Percentiles rank a stretch among this genome's conserved stretches.
phyloP scores from a whole-genome alignment of 2,888 invertebrate genomes.

The Oconnorella tubifera region DNA sequence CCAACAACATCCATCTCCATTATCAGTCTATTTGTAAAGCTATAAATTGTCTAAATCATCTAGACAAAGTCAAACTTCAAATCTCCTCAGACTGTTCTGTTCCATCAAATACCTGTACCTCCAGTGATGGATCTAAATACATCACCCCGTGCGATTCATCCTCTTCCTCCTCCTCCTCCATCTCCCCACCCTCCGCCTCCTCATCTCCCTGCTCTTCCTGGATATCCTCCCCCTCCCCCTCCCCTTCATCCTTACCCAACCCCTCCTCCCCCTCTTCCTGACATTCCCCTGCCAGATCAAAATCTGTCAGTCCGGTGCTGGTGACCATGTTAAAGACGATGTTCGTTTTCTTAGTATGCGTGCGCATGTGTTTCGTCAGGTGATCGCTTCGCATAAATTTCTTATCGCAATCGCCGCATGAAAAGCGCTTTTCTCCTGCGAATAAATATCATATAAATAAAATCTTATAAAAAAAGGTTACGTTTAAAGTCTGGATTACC shows the following conservation, averaged over 20 bases:
- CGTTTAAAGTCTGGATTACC: no score
- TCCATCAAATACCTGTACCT: neutral
- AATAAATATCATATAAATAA: neutral
- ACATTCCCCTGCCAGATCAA: neutral
- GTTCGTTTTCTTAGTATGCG: slow-evolving; percentile 61
- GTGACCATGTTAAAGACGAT: neutral
- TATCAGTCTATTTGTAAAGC: no score
- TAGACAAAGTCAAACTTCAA: no score
- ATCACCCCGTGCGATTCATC: slow-evolving; percentile 19
- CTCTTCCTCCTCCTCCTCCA: slow-evolving; percentile 11
- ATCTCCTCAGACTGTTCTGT: neutral
- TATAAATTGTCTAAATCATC: no score
- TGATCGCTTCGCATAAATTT: slow-evolving; percentile 90
- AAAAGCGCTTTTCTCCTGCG: slow-evolving; percentile 76
- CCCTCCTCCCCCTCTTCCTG: neutral
- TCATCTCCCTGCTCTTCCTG: neutral
- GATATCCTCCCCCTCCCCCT: neutral
- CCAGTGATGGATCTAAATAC: neutral
- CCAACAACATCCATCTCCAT: no score
- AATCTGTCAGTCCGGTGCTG: neutral
- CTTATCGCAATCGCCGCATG: slow-evolving; percentile 81
- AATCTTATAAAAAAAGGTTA: neutral
- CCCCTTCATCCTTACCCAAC: slow-evolving; percentile 14
- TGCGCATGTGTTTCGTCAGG: slow-evolving; percentile 85
- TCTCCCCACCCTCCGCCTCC: no score